Evolutionary conservation across 2,888 invertebrate genomes (phyloP).

Genomic region (Prenolepis imparis): DNA sequence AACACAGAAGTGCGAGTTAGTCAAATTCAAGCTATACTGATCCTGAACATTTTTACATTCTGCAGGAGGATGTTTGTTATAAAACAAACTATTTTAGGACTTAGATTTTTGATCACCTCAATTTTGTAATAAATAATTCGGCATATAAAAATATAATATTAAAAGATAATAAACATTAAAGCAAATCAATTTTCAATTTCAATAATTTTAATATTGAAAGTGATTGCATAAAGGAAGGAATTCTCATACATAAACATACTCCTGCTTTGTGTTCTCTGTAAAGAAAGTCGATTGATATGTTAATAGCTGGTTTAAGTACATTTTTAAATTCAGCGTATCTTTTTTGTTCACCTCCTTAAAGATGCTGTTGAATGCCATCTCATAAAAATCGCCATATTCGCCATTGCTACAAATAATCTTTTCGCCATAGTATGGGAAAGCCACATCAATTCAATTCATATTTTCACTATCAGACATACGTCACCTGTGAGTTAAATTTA

Average conservation of each 20-base stretch:
- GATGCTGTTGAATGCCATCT: conserved; percentile 81
- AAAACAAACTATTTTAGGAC: background rate
- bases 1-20: conserved; percentile 80
- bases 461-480: background rate
- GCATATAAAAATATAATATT: background rate
- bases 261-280: conserved; percentile 76
- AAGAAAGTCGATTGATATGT: conserved; percentile 79
- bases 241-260: conserved; percentile 74
- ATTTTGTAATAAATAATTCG: conserved; percentile 11
- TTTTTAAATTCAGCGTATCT: conserved; percentile 70
- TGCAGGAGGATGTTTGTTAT: conserved; percentile 70
- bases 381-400: conserved; percentile 61
- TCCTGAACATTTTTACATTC: conserved; percentile 70
- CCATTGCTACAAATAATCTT: conserved; percentile 57
- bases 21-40: conserved; percentile 71
- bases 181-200: background rate
- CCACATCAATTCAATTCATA: conserved; percentile 67
- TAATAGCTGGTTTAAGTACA: conserved; percentile 78
- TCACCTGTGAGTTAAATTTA: background rate
- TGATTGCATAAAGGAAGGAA: background rate
- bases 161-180: background rate
- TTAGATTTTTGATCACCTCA: background rate
- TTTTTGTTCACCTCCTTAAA: conserved; percentile 73
- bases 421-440: conserved; percentile 63
- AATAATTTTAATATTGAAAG: conserved; percentile 2